A percentile compares a stretch with the other conserved stretches of the same genome.
Evolutionary conservation across 23 tunicate genomes (phyloP).

Genomic region (Ascidia mentula): DNA sequence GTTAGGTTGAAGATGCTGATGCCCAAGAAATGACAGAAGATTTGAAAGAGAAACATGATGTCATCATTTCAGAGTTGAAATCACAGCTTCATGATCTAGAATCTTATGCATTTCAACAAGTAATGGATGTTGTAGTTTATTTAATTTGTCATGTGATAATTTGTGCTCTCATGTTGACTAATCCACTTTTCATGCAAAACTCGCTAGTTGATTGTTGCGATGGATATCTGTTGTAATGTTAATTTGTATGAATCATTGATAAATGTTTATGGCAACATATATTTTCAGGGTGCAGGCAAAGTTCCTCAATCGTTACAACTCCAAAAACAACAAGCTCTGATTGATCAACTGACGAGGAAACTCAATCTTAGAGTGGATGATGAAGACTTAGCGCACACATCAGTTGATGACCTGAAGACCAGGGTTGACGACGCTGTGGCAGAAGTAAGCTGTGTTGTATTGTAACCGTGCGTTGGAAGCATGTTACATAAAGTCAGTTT

Average conservation of each 20-base stretch:
- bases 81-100: conserved; percentile 85
- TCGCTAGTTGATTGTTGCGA: too few species aligned
- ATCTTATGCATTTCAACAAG: conserved; percentile 83
- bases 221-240: not conserved
- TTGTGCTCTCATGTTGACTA: too few species aligned
- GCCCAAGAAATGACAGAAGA: conserved; percentile 37
- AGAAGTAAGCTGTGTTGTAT: conserved; percentile 60
- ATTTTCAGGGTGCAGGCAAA: conserved; percentile 70
- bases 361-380: conserved; percentile 56
- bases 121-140: not conserved
- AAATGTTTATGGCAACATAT: too few species aligned
- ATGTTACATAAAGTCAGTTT: too few species aligned
- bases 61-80: conserved; percentile 70
- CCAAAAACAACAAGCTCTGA: conserved; percentile 79
- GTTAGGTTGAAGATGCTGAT: too few species aligned
- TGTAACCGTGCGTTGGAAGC: too few species aligned
- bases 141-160: not conserved
- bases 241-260: not conserved
- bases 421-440: conserved; percentile 87
- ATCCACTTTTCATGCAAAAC: too few species aligned
- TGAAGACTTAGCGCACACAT: conserved; percentile 61
- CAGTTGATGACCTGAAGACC: conserved; percentile 73
- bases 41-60: conserved; percentile 57
- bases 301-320: conserved; percentile 88
- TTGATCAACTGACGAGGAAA: conserved; percentile 55